Evolutionary conservation across 2,888 invertebrate genomes (phyloP), one percentile per base, ranked within the genome.

Genomic region (Folsomia candida): DNA sequence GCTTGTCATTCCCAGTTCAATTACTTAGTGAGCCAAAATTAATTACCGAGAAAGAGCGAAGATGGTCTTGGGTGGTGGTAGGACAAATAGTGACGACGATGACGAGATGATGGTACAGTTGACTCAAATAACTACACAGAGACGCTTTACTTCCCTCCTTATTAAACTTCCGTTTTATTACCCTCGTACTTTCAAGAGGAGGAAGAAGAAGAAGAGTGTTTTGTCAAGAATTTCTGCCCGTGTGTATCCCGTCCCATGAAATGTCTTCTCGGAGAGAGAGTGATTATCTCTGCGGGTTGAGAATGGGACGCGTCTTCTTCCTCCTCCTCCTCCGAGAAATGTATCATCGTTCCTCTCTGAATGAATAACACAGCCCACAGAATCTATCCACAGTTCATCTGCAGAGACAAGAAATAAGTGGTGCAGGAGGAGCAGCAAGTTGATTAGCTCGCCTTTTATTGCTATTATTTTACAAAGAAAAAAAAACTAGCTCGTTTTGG

Each of bases 21-120:
- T 79, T 79, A 78, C 78, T 78, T 78, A 76, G 76, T 74, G 76
- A 79, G 77, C 69, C 74, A 73, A 77, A 79, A 79, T 79, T 79
- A 79, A 79, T 79, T 79, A 78, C 77, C 74, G 74, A 70, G 73
- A 28, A 51, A 64, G 14, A 47, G 28, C 58, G 71, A 65, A 71
- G 67, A 71, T 66, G 67, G 62, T 68, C 64, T 66, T 72, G 69
- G 71, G 71, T 66, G 68, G 24, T 59, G 59, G 25, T 47, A 14
- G 14, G 9, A 47, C 11, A 47, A 14, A n/a, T n/a, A n/a, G n/a
- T n/a, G n/a, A n/a, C n/a, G n/a, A n/a, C n/a, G n/a, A n/a, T n/a
- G n/a, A n/a, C n/a, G n/a, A n/a, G n/a, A n/a, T n/a, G n/a, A n/a
- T n/a, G 20, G 37, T 37, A 14, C 6, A 54, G 22, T 54, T 54